These are phyloP conservation scores for Folsomia manolachei DNA, from an alignment of 2,888 invertebrate genomes.

Conservation along the genomic window DNA sequence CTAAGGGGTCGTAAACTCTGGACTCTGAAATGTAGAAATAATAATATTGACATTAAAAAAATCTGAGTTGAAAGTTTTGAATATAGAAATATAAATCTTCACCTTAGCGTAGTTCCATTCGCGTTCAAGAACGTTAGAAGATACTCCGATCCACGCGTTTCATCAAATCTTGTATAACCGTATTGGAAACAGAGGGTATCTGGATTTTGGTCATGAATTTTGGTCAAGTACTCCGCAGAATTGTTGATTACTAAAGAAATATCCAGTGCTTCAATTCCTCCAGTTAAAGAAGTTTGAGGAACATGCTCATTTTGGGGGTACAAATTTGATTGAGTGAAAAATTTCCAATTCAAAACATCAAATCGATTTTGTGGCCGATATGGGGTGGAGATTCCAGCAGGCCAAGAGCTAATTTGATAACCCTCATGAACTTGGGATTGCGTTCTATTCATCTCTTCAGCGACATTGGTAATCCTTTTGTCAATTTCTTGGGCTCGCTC, in stretches of 20 bases:
- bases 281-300: conserved; percentile 64
- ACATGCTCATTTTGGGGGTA: conserved; percentile 77
- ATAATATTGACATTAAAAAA: conserved; percentile 1
- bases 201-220: neutral
- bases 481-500: neutral
- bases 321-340: conserved; percentile 79
- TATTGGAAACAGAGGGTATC: conserved; percentile 55
- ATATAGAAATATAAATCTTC: neutral
- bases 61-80: neutral
- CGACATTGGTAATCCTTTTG: neutral
- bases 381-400: conserved; percentile 67
- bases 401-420: conserved; percentile 61
- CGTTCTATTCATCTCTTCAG: neutral
- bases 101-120: conserved; percentile 25
- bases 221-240: neutral
- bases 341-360: conserved; percentile 81
- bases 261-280: conserved; percentile 65
- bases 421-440: conserved; percentile 13
- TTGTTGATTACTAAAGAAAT: conserved; percentile 55
- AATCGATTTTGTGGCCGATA: conserved; percentile 70
- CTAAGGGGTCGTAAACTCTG: conserved; percentile 70
- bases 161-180: conserved; percentile 75
- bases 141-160: conserved; percentile 81
- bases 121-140: conserved; percentile 65
- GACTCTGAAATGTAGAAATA: conserved; percentile 59